phyloP scores from a whole-genome alignment of 2,113 vertebrate species.

The Agelaius tricolor region DNA sequence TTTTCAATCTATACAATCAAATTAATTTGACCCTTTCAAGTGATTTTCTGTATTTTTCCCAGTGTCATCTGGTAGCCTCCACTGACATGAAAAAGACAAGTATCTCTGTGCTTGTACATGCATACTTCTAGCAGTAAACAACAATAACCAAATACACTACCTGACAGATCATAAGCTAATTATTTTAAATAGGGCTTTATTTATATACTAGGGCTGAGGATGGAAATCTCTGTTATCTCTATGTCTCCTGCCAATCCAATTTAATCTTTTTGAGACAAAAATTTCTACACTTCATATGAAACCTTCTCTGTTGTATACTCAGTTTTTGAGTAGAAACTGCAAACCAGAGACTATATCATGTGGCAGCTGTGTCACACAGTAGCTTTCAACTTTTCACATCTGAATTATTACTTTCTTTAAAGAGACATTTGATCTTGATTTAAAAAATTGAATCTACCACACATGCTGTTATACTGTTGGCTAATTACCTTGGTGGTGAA shows the following conservation, averaged over 20 bases:
- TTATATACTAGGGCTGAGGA: neutral
- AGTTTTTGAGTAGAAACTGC: neutral
- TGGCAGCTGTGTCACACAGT: neutral
- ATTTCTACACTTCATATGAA: neutral
- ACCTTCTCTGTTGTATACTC: neutral
- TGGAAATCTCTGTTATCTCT: neutral
- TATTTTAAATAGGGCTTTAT: neutral
- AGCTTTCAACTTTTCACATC: neutral
- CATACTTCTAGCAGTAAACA: neutral
- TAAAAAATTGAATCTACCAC: neutral
- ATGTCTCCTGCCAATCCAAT: neutral
- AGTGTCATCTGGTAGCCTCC: neutral
- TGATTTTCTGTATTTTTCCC: neutral
- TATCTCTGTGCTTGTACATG: neutral
- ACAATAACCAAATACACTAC: neutral
- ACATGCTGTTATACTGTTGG: neutral
- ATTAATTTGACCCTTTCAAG: neutral
- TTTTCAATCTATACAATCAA: neutral
- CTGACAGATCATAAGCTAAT: neutral
- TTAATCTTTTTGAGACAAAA: neutral
- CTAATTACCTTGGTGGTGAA: neutral
- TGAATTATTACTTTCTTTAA: neutral
- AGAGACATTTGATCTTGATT: neutral
- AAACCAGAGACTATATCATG: neutral
- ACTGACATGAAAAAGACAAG: neutral